Evolutionary conservation across 2,888 invertebrate species (phyloP), one percentile per base, ranked within the genome.

Genomic region (Antheraea yamamai): DNA sequence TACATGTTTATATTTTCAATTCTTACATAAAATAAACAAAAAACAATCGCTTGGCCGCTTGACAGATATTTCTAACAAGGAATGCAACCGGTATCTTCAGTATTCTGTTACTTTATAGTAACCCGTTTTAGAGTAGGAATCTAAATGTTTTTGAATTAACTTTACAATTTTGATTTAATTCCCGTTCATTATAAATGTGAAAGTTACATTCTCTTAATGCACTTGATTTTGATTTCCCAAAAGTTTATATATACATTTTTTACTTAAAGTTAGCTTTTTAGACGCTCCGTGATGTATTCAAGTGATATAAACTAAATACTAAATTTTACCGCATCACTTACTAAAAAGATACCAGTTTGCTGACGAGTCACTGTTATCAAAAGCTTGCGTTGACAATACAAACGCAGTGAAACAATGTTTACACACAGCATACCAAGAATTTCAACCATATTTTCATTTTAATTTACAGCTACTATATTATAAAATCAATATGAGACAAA

Each of bases 341-440:
- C 20, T 70, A 39, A 70, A 47, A 70, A 39, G 70, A 39, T 70
- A 39, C 39, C 39, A 70, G 35, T 58, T 47, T 47, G 51, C n/a
- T 70, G 74, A 61, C 74, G 74, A 76, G 70, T 76, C 72, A 72
- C 64, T 75, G 77, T 77, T 77, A 77, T 77, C 74, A 77, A 75
- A 72, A 73, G 68, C 52, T 52, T 58, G 61, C 81, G 79, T 83
- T 82, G 82, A 80, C 78, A 81, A 80, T 82, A 82, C 83, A 81
- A 79, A 81, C 82, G 81, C 80, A 81, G 80, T 81, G 81, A 79
- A 81, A 81, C 81, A 81, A 81, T 85, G 85, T 87, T 87, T 87
- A 84, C 82, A 80, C 81, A 83, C 81, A 81, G 83, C 86, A 86
- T 87, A 86, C 84, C 86, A 76, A 83, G 83, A 84, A 81, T 82